Conservation (phyloP, 2,888 invertebrate genomes). For the Bhutanitis thaidina region DNA sequence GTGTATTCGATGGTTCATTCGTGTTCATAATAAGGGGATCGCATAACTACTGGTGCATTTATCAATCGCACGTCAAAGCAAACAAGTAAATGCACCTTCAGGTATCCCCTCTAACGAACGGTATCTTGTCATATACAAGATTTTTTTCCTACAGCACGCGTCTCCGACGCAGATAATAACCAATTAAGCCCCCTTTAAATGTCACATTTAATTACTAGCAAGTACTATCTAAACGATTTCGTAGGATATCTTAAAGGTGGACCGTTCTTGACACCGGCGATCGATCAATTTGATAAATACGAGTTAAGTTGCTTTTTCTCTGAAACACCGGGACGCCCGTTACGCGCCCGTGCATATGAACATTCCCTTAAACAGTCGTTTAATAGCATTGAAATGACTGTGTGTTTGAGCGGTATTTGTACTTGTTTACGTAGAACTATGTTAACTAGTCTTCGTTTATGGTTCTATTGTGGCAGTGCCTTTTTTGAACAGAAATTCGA, state of each 20-base stretch:
- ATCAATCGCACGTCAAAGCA: conserved; percentile 9
- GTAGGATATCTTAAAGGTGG: conserved; percentile 22
- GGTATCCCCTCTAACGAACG: conserved; percentile 11
- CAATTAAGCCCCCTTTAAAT: conserved; percentile 36
- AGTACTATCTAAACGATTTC: conserved; percentile 22
- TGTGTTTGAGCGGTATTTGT: conserved; percentile 6
- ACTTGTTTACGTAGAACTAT: conserved; percentile 2
- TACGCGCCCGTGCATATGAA: conserved; percentile 5
- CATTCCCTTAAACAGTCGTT: conserved; percentile 9
- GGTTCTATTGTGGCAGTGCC: not conserved
- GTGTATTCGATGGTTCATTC: no score
- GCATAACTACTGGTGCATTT: conserved; percentile 2
- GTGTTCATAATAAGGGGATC: no score
- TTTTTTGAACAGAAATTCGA: not conserved
- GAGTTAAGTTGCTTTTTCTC: conserved; percentile 2
- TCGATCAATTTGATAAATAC: conserved; percentile 18
- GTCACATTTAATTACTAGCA: conserved; percentile 38
- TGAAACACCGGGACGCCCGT: conserved; percentile 4
- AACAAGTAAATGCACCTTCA: conserved; percentile 9
- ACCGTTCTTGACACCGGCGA: conserved; percentile 11
- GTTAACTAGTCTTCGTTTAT: not conserved
- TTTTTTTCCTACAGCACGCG: conserved; percentile 25
- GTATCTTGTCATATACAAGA: conserved; percentile 13
- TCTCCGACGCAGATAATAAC: conserved; percentile 31
- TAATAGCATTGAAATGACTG: conserved; percentile 7